phyloP scores from a whole-genome alignment of 2,113 vertebrate species.

The Zootoca vivipara region DNA sequence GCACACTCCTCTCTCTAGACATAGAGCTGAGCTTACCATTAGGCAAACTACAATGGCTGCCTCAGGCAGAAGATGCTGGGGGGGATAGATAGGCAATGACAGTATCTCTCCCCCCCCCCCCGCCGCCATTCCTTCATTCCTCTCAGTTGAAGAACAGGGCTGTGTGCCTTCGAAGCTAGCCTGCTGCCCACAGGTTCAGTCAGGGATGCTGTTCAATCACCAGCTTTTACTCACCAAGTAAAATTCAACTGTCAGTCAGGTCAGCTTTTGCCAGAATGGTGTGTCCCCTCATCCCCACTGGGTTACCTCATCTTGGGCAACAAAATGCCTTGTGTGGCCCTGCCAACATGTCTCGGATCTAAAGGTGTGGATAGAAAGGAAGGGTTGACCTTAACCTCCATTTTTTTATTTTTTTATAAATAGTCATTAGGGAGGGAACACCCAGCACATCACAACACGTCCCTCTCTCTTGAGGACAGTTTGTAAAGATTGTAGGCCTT shows the following conservation, averaged over 20 bases:
- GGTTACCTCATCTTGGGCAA: background rate
- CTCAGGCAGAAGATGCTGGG: background rate
- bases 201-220: background rate
- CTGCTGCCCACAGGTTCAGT: background rate
- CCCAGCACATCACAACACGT: background rate
- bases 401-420: background rate
- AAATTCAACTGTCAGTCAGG: no score
- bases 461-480: background rate
- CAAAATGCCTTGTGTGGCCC: background rate
- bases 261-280: no score
- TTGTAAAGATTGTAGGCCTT: background rate
- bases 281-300: no score
- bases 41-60: background rate
- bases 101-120: background rate
- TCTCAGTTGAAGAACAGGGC: no score
- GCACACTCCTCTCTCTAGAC: background rate
- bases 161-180: background rate
- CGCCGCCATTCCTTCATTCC: background rate
- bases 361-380: background rate
- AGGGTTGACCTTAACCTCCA: background rate
- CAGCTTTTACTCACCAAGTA: no score
- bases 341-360: conserved; percentile 4
- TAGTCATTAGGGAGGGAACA: background rate
- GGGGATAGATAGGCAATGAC: background rate
- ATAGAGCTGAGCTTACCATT: background rate